Conservation (phyloP, 92 coral and sea anemone genomes). For the Porites rus region DNA sequence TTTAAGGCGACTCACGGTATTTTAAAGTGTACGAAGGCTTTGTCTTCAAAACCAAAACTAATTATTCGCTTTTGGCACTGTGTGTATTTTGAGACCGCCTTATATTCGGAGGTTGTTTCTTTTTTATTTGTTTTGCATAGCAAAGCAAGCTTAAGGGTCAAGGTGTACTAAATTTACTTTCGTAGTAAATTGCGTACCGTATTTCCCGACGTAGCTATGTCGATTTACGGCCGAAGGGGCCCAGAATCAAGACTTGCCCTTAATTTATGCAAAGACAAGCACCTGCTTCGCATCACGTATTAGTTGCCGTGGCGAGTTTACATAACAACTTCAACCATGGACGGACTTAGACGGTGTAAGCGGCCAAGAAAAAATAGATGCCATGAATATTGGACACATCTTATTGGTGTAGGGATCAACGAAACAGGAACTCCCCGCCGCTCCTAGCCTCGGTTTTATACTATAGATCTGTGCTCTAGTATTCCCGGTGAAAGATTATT, state of each 20-base stretch:
- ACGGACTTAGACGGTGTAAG: not conserved
- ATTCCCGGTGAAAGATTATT: not conserved
- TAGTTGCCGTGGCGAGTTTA: constrained; percentile 28
- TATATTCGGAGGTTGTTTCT: not conserved
- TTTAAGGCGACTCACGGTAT: constrained; percentile 62
- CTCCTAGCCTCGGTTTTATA: not conserved
- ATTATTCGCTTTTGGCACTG: constrained; percentile 47
- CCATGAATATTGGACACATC: not conserved
- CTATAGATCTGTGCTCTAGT: not conserved
- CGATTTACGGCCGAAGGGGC: constrained; percentile 12
- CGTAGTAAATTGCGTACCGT: not conserved
- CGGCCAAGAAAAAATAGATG: no score
- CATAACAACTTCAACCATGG: constrained; percentile 24
- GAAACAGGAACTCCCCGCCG: not conserved
- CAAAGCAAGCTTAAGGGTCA: not conserved
- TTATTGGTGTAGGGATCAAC: not conserved
- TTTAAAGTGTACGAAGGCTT: constrained; percentile 59
- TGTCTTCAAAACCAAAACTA: constrained; percentile 58
- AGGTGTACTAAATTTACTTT: not conserved
- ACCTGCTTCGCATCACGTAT: constrained; percentile 34
- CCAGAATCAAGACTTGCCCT: constrained; percentile 18
- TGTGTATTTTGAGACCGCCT: constrained; percentile 34
- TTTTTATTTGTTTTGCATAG: not conserved
- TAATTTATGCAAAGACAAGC: constrained; percentile 37
- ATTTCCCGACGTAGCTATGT: constrained; percentile 8